Evolutionary conservation across 2,888 invertebrate genomes (phyloP).

Genomic region (Spilosoma lubricipeda): DNA sequence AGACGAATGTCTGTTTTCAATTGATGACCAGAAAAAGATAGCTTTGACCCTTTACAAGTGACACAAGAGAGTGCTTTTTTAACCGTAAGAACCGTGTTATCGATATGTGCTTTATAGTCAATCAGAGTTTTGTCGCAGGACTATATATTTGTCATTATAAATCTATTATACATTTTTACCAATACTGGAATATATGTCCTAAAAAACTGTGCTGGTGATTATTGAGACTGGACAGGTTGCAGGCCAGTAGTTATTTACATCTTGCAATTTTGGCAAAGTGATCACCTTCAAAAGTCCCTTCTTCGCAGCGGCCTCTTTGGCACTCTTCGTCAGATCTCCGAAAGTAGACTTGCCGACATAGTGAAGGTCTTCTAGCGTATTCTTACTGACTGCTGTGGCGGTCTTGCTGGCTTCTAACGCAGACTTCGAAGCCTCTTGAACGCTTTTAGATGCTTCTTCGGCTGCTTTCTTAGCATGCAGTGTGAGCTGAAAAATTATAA

Average conservation of each 20-base stretch:
- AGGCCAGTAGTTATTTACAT: not conserved
- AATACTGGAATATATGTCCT: too few relatives aligned
- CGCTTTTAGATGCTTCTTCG: conserved; percentile 92
- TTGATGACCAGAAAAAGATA: not conserved
- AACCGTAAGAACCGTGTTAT: not conserved
- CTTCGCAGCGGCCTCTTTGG: conserved; percentile 94
- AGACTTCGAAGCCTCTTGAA: conserved; percentile 94
- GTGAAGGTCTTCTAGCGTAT: conserved; percentile 94
- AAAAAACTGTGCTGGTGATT: not conserved
- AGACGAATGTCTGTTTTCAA: not conserved
- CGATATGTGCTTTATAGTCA: not conserved
- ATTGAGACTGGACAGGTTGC: not conserved
- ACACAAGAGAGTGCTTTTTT: too few relatives aligned
- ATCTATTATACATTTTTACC: not conserved
- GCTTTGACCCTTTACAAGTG: too few relatives aligned
- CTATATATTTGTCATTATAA: not conserved
- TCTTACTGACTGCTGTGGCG: conserved; percentile 95
- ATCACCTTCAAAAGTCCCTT: conserved; percentile 92
- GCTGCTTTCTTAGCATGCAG: conserved; percentile 95
- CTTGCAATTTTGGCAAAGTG: not conserved
- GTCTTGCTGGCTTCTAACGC: conserved; percentile 95
- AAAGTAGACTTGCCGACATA: conserved; percentile 96
- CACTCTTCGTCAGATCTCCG: conserved; percentile 96
- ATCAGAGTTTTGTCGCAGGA: not conserved
- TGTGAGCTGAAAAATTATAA: conserved; percentile 87